phyloP scores from a whole-genome alignment of 1,140 invertebrate species.

The Phocides pigmalion region DNA sequence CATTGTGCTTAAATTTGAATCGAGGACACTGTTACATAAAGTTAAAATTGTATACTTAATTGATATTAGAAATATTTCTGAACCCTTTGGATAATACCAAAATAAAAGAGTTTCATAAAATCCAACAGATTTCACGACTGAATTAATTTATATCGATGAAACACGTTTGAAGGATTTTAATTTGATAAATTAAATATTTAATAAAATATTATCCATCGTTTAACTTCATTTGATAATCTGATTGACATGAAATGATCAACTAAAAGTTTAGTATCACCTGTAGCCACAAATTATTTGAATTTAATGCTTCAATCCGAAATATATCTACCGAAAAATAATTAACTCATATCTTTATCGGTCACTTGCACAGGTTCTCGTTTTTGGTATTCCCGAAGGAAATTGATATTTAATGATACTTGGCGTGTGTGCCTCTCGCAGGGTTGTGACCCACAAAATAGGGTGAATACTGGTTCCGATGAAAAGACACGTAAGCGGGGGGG shows the following conservation, averaged over 20 bases:
- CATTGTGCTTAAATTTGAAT: not conserved
- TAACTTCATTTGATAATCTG: not conserved
- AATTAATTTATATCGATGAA: not conserved
- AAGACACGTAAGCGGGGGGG: constrained; percentile 27
- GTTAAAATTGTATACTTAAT: not conserved
- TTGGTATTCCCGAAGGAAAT: not conserved
- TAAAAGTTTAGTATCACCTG: no score
- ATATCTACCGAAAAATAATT: no score
- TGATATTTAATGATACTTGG: constrained; percentile 19
- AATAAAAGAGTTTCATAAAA: not conserved
- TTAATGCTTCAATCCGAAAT: no score
- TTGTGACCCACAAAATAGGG: constrained; percentile 32
- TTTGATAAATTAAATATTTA: not conserved
- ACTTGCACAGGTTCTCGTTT: not conserved
- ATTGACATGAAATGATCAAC: not conserved
- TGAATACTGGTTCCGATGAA: constrained; percentile 40
- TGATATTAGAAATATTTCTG: not conserved
- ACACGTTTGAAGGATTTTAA: not conserved
- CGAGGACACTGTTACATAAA: not conserved
- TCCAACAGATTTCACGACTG: not conserved
- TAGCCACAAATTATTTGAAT: no score
- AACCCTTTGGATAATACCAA: not conserved
- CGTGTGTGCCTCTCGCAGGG: not conserved
- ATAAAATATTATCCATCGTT: not conserved
- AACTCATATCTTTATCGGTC: not conserved